These are phyloP conservation scores for Apostichopus parvimensis DNA, from an alignment of 35 echinoderm and acorn worm species.

Conservation along the genomic window DNA sequence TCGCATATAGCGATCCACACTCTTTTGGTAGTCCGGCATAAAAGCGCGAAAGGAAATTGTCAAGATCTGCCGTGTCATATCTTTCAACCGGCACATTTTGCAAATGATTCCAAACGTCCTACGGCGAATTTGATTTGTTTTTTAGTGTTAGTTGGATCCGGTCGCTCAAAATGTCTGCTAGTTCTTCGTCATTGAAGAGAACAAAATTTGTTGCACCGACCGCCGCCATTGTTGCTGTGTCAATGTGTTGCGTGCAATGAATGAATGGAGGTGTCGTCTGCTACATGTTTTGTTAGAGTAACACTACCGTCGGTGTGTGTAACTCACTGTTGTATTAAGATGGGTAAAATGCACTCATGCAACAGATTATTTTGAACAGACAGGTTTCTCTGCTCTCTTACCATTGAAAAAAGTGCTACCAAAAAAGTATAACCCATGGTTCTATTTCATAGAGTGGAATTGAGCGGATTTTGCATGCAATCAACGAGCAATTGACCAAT, in stretches of 20 bases:
- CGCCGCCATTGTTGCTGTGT: slow-evolving; percentile 8
- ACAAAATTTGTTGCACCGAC: slow-evolving; percentile 25
- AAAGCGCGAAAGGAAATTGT: slow-evolving; percentile 52
- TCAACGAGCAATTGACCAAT: too few species aligned
- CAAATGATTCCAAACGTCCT: slow-evolving; percentile 1
- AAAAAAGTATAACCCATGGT: too few species aligned
- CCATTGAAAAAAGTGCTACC: too few species aligned
- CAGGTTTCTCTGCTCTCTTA: too few species aligned
- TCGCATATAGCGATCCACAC: slow-evolving; percentile 44
- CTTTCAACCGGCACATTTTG: background rate
- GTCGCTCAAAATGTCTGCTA: background rate
- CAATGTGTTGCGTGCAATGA: background rate
- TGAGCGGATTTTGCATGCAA: too few species aligned
- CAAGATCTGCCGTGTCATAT: slow-evolving; percentile 1
- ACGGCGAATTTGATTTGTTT: slow-evolving; percentile 3
- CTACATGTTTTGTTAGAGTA: background rate
- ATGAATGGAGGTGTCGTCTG: background rate
- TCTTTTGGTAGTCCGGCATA: slow-evolving; percentile 44
- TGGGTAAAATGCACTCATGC: too few species aligned
- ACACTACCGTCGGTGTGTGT: too few species aligned
- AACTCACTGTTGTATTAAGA: too few species aligned
- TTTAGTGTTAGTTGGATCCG: slow-evolving; percentile 17
- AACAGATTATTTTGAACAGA: too few species aligned
- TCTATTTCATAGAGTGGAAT: too few species aligned
- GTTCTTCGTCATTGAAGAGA: slow-evolving; percentile 36